A percentile compares a stretch with the other conserved stretches of the same genome.
Conservation (phyloP, 37 sponge, comb jelly and placozoan species). For the Chondrilla cf. caribensis region DNA sequence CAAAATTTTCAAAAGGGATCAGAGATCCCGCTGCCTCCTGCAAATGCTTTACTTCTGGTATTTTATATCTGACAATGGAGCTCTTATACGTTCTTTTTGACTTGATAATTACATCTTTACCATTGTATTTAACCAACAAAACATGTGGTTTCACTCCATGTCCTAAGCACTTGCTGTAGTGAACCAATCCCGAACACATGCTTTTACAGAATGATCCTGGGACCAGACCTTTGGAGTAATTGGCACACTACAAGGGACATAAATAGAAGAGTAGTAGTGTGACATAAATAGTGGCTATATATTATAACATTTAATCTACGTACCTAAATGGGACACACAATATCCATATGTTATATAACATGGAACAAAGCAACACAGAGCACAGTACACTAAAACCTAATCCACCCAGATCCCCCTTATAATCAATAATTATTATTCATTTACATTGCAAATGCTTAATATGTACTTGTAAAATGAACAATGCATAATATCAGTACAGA, state of each 20-base stretch:
- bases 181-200: constrained; percentile 37
- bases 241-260: constrained; percentile 39
- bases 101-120: constrained; percentile 41
- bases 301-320: no score
- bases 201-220: constrained; percentile 55
- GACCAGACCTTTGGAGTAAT: constrained; percentile 40
- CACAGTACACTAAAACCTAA: no score
- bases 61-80: not conserved
- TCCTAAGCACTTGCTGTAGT: constrained; percentile 44
- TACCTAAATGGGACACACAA: no score
- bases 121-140: constrained; percentile 40
- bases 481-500: no score
- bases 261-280: no score
- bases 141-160: constrained; percentile 65
- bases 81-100: not conserved
- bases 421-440: not conserved
- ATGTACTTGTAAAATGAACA: no score
- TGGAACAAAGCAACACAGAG: no score
- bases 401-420: no score
- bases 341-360: no score
- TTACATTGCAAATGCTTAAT: no score
- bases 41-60: not conserved
- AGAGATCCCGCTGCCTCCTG: not conserved
- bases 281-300: no score
- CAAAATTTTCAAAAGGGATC: not conserved